Evolutionary conservation across 2,888 invertebrate species (phyloP).

Genomic region (Alviniconcha strummeri): DNA sequence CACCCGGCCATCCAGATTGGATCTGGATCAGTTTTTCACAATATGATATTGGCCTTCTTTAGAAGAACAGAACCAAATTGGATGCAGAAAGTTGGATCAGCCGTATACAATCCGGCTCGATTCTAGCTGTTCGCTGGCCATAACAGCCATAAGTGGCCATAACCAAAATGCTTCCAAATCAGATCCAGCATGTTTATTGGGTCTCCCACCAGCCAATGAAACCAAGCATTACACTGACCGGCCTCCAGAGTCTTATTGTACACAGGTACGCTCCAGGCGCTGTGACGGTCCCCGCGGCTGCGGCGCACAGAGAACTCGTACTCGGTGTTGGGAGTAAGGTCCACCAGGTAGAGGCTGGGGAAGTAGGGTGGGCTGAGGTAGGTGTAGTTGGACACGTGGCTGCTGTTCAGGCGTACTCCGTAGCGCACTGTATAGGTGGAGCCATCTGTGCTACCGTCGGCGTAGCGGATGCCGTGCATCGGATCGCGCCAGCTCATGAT

Average conservation of each 20-base stretch:
- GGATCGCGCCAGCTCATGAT: constrained; percentile 38
- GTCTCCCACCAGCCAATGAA: too few species aligned
- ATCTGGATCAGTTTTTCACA: too few species aligned
- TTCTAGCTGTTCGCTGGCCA: too few species aligned
- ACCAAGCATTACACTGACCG: constrained; percentile 24
- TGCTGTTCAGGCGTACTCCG: constrained; percentile 8
- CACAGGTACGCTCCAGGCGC: constrained; percentile 33
- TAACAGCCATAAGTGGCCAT: too few species aligned
- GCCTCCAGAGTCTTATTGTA: constrained; percentile 38
- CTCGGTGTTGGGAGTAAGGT: constrained; percentile 31
- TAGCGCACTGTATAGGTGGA: constrained; percentile 36
- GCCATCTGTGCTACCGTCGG: not conserved
- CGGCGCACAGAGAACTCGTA: constrained; percentile 40
- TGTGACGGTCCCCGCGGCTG: constrained; percentile 26
- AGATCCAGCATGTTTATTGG: too few species aligned
- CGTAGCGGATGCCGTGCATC: not conserved
- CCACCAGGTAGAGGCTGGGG: constrained; percentile 33
- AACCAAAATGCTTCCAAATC: too few species aligned
- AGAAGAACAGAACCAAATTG: too few species aligned
- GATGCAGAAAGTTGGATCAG: too few species aligned
- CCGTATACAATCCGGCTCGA: too few species aligned
- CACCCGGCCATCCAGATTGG: too few species aligned
- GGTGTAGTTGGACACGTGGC: constrained; percentile 15
- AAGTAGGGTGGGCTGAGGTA: constrained; percentile 32
- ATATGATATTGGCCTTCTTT: too few species aligned